Percentiles rank a stretch among this genome's conserved stretches.
These are phyloP conservation scores for Xanthorhoe designata DNA, from an alignment of 2,888 invertebrate species.

Conservation along the genomic window DNA sequence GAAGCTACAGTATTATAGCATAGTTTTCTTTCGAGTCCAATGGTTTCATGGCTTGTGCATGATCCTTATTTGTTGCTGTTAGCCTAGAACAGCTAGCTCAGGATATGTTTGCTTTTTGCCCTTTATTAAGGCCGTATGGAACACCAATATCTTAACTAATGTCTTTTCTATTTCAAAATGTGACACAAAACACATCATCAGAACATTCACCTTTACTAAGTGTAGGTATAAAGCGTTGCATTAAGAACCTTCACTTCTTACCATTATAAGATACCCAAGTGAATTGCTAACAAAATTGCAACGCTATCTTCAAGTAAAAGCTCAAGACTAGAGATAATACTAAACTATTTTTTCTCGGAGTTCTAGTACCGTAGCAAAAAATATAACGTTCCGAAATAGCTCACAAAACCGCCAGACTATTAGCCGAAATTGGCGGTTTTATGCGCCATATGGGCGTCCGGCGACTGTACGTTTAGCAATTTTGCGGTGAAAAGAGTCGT, in stretches of 20 bases:
- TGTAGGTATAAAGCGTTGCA: no score
- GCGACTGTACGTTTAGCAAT: constrained; percentile 9
- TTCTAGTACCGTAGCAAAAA: background rate
- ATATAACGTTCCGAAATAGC: background rate
- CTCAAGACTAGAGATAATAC: background rate
- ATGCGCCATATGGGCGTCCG: constrained; percentile 1
- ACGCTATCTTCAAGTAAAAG: background rate
- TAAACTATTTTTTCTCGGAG: background rate
- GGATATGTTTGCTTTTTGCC: background rate
- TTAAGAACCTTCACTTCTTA: no score
- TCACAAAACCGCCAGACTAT: background rate
- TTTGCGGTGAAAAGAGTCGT: constrained; percentile 13
- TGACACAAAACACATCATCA: no score
- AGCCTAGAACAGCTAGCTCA: background rate
- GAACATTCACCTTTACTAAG: no score
- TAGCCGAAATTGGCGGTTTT: background rate
- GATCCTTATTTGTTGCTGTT: background rate
- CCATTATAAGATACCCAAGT: background rate
- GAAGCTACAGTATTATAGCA: constrained; percentile 8
- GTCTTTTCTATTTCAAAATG: no score
- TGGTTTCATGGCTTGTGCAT: background rate
- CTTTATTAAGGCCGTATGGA: background rate
- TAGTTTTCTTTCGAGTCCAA: constrained; percentile 17
- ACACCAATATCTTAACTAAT: background rate
- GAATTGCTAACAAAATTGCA: background rate